Base-by-base conservation (phyloP, 2,113 vertebrate species). In the Tapirus terrestris region DNA sequence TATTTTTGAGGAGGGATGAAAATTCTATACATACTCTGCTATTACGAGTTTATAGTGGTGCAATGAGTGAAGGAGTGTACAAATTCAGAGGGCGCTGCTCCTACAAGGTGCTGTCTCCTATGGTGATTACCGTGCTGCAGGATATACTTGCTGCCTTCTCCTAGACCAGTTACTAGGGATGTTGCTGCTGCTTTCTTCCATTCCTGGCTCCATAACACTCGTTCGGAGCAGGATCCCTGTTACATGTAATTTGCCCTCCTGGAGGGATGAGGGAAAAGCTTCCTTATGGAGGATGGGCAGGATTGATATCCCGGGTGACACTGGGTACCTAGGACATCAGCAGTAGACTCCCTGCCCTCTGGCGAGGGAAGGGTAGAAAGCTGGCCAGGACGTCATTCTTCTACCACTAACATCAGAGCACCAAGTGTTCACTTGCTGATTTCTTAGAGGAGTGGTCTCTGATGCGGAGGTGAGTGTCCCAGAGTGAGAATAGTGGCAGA, bases 311-410 rank as follows among this genome's bases (percentile, higher is more conserved):
- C 53, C 53, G 21, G 33, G 27, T 3, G 13, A 12, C 48, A 1
- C 43, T 0, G 6, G 27, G 68, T 16, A 17, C 63, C 2, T 0
- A 8, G 72, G 8, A 10, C n/a, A 2, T 16, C 72, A 1, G 2
- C 36, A 31, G 20, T 0, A 3, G 36, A 21, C 1, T 1, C 31
- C 16, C 58, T 77, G 36, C 23, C 31, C 14, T 12, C 10, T 5
- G 5, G 73, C 68, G 18, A n/a, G 43, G 23, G 17, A 4, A 13
- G 39, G 21, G 48, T 25, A 10, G 36, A 33, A 48, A 45, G 45
- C 72, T 16, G 36, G 31, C 43, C 0, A 1, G 63, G 33, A 7
- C 27, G 4, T 51, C 29, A 3, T 12, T 6, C 8, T 17, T 20
- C 67, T 8, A 0, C 63, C 29, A 10, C 5, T 10, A 53, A 27